Base-by-base conservation (phyloP, 2,113 vertebrate genomes). In the Clarias magur region DNA sequence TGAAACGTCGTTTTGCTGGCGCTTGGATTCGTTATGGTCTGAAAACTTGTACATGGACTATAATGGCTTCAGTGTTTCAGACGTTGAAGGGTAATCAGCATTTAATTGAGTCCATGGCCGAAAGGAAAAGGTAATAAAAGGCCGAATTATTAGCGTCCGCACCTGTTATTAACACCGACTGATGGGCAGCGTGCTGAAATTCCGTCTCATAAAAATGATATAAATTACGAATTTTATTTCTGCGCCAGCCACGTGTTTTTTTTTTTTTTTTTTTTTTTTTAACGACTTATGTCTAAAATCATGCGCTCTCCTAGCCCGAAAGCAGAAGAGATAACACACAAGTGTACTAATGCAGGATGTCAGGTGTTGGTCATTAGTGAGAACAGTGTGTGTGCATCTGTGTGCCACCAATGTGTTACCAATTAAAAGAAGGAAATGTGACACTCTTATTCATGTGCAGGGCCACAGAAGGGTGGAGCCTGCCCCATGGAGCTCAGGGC, bases 91-190 rank as follows among this genome's bases (percentile, higher is more conserved):
- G 63, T 34, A 89, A 42, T 75, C 21, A 75, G 59, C 57, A 78
- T 56, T 23, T 81, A 87, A 81, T 76, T 82, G 48, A 82, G 17
- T 81, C 42, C 17, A 48, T 63, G 70, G 30, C 34, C 62, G 65
- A 73, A 72, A 65, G 73, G 67, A 83, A 86, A 88, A 62, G 80
- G 68, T 72, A 60, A 83, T 62, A 70, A 72, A 86, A 34, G 73
- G n/a, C 48, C 3, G 6, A 27, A 60, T 72, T 85, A 48, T 85
- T 85, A 83, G 42, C n/a, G 8, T 10, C 59, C 10, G 63, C 73
- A 76, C 73, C 48, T 75, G 11, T 76, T 76, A 65, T 82, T 63
- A 82, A 65, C 60, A 42, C 60, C 27, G 48, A 54, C 48, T n/a
- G 23, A 78, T 54, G 23, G 25, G 48, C 75, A n/a, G 5, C 2